Evolutionary conservation across 2,797 vertebrate species (phyloP).

Genomic region (Molossus alvarezi): DNA sequence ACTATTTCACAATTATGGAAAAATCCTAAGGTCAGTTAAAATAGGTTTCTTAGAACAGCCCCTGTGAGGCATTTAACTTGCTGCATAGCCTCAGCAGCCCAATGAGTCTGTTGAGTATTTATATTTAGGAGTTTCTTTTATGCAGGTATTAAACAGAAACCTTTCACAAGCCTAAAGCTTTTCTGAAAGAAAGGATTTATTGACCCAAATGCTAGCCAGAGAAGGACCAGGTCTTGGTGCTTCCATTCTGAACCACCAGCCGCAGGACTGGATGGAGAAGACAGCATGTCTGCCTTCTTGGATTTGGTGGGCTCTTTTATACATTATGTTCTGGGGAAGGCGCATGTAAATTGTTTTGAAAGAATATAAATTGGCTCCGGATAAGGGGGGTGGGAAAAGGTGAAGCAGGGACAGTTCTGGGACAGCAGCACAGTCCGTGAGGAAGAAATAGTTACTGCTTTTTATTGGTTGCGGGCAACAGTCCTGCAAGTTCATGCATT

Average conservation of each 20-base stretch:
- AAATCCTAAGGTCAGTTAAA: background rate
- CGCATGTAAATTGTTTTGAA: background rate
- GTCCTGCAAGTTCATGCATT: background rate
- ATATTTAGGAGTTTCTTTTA: slow-evolving; percentile 19
- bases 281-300: background rate
- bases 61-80: background rate
- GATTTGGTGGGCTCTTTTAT: background rate
- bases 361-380: background rate
- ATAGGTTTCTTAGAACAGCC: background rate
- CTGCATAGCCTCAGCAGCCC: background rate
- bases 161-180: background rate
- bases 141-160: background rate
- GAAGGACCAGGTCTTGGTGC: background rate
- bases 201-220: background rate
- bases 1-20: background rate
- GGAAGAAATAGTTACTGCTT: background rate
- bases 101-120: background rate
- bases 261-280: background rate
- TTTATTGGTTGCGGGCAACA: background rate
- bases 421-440: background rate
- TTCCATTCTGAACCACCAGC: background rate
- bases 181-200: background rate
- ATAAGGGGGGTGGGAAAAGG: background rate
- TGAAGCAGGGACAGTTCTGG: background rate
- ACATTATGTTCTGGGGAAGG: background rate